Percentiles rank a stretch among this genome's conserved stretches.
phyloP scores from a whole-genome alignment of 92 coral and sea anemone species.

The Porites divaricata region DNA sequence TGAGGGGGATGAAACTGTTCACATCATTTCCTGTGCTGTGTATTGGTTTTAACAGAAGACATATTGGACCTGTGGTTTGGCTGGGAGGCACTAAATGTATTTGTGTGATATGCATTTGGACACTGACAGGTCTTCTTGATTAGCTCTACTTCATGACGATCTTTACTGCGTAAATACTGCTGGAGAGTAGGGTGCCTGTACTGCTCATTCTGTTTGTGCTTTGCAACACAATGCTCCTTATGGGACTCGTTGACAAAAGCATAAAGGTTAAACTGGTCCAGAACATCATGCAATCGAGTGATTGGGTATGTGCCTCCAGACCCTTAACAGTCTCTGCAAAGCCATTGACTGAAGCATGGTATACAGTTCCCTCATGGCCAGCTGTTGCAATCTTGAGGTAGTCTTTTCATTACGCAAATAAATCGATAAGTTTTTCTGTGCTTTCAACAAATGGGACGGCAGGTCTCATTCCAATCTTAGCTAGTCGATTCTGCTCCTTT shows the following conservation, averaged over 20 bases:
- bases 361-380: constrained; percentile 63
- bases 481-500: constrained; percentile 53
- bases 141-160: constrained; percentile 52
- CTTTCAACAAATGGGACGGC: constrained; percentile 36
- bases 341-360: constrained; percentile 36
- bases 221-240: constrained; percentile 69
- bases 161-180: constrained; percentile 55
- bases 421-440: constrained; percentile 31
- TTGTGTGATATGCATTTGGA: constrained; percentile 66
- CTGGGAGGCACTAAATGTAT: constrained; percentile 50
- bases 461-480: background rate
- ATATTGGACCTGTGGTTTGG: constrained; percentile 52
- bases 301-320: constrained; percentile 32
- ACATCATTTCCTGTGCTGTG: constrained; percentile 10
- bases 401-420: constrained; percentile 42
- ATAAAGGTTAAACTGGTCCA: constrained; percentile 41
- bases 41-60: constrained; percentile 17
- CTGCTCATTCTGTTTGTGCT: constrained; percentile 60
- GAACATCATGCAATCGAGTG: too few relatives aligned
- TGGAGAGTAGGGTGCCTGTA: constrained; percentile 68
- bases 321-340: constrained; percentile 42
- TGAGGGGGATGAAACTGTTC: too few relatives aligned
- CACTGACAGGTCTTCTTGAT: constrained; percentile 65
- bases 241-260: constrained; percentile 64
- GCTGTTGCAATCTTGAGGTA: constrained; percentile 31